Conservation (phyloP, 2,113 vertebrate species). For the Holacanthus passer region DNA sequence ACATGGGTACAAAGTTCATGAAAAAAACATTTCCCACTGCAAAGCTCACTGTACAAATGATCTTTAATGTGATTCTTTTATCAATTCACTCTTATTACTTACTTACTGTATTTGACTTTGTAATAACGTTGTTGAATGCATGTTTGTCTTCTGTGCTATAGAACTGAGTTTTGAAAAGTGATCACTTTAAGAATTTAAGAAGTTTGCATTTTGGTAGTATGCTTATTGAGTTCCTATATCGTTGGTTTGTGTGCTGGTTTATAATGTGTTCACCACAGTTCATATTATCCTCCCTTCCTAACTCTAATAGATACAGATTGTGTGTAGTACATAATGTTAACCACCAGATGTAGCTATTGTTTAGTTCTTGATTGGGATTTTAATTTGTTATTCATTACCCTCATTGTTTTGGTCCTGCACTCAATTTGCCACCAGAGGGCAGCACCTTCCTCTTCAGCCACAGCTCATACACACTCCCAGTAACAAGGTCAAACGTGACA, state of each 20-base stretch:
- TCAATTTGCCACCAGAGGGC: conserved; percentile 3
- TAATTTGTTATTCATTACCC: neutral
- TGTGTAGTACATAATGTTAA: neutral
- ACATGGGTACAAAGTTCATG: neutral
- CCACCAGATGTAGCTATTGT: conserved; percentile 26
- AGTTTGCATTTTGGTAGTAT: neutral
- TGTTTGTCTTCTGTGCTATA: neutral
- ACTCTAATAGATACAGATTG: too few species aligned
- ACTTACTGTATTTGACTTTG: neutral
- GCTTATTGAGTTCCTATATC: neutral
- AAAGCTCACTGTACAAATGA: neutral
- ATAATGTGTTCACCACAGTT: neutral
- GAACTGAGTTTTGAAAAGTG: neutral
- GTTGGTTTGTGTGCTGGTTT: neutral
- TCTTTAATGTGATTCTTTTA: neutral
- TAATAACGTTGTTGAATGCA: neutral
- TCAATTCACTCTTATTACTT: neutral
- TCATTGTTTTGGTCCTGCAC: neutral
- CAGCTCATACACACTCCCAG: neutral
- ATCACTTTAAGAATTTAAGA: neutral
- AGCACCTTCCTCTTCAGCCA: conserved; percentile 4
- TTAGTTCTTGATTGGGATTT: neutral
- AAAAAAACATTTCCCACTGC: too few species aligned
- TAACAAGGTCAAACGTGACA: neutral
- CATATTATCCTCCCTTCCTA: neutral